Base-by-base conservation (phyloP, 2,797 vertebrate genomes). In the Apogon hyalosoma region DNA sequence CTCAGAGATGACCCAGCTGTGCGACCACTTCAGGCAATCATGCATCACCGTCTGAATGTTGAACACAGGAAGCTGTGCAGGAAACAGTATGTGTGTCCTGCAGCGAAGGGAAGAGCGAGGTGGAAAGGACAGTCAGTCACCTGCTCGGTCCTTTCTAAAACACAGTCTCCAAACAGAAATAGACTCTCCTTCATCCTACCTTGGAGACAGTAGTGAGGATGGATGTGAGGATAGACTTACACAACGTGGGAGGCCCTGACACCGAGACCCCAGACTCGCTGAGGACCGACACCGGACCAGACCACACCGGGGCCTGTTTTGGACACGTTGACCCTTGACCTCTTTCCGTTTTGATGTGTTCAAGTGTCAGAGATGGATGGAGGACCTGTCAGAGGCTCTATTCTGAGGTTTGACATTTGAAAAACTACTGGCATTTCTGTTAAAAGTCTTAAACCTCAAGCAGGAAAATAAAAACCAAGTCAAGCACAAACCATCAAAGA, bases 111-210 rank as follows among this genome's bases (percentile, higher is more conserved):
- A 70, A 63, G 65, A 71, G 7, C 2, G 16, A 51, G 50, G 51
- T 51, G 18, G 40, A 50, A 55, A 73, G 51, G 52, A 72, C 51
- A 59, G 19, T 58, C 62, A 10, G 57, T 74, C 64, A 70, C 66
- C 71, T 75, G 64, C 60, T 63, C 31, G 24, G 43, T 40, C 19
- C 60, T 41, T 31, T 50, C 31, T 39, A 73, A 87, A 75, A 79
- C 28, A 54, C 24, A 39, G 49, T 62, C 13, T 38, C 9, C 48
- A 24, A 55, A 77, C 63, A 63, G 59, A 85, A 87, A 81, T 82
- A 82, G 75, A 71, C 56, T 80, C 63, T 78, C 76, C 54, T 69
- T 6, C 58, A 62, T 14, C 67, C 73, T 82, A 74, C 78, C 64
- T 64, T 61, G 55, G 53, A 73, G 72, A 78, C 48, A 33, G 52